Percentiles rank a stretch among this genome's conserved stretches.
Conservation (phyloP, 2,888 invertebrate species). For the Brachyopa scutellaris region DNA sequence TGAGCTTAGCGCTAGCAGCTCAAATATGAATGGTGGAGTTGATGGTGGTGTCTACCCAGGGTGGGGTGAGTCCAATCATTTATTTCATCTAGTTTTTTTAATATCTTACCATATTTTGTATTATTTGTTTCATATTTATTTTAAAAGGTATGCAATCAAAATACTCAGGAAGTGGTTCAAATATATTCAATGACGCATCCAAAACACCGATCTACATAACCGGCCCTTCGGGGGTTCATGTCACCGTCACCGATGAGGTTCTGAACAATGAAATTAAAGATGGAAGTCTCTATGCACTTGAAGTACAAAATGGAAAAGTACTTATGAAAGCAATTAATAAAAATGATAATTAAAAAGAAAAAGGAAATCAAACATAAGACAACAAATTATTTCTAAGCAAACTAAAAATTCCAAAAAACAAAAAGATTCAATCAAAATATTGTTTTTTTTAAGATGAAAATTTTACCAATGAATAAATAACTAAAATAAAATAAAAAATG, state of each 20-base stretch:
- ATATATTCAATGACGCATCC: constrained; percentile 83
- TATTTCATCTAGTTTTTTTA: background rate
- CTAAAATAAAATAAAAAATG: background rate
- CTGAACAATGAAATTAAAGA: constrained; percentile 90
- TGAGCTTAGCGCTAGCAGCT: constrained; percentile 79
- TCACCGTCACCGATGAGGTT: constrained; percentile 92
- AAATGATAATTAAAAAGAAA: constrained; percentile 76
- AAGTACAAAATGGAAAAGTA: constrained; percentile 83
- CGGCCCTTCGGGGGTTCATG: constrained; percentile 92
- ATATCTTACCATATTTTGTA: background rate
- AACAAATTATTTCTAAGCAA: constrained; percentile 37
- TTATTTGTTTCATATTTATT: no score
- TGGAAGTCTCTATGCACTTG: constrained; percentile 87
- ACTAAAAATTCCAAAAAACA: background rate
- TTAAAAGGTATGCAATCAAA: constrained; percentile 79
- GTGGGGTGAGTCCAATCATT: constrained; percentile 72
- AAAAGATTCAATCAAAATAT: constrained; percentile 5
- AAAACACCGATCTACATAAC: constrained; percentile 87
- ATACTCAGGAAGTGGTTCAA: constrained; percentile 81
- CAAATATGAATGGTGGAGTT: constrained; percentile 73
- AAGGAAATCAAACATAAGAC: background rate
- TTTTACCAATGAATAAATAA: background rate
- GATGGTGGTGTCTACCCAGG: constrained; percentile 71
- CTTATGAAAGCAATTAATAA: constrained; percentile 82
- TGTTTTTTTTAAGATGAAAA: background rate